Conservation (phyloP, 2,888 invertebrate species). For the Brachypterus glaber region DNA sequence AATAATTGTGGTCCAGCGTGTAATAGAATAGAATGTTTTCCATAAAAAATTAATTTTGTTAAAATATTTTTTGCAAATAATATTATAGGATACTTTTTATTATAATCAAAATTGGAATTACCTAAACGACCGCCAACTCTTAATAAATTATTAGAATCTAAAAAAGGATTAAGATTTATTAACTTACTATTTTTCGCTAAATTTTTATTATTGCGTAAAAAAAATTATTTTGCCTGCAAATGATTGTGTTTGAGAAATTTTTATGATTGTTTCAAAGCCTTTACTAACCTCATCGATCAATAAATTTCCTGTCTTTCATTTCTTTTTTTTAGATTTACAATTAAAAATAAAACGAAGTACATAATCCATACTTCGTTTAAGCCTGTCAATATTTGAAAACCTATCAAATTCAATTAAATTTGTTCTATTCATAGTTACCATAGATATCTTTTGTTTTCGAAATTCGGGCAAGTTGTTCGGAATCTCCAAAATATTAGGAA, state of each 20-base stretch:
- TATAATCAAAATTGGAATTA: conserved; percentile 11
- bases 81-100: conserved; percentile 13
- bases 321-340: too few relatives aligned
- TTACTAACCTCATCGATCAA: conserved; percentile 5
- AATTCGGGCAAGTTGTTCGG: background rate
- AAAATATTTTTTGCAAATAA: conserved; percentile 9
- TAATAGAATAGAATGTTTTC: background rate
- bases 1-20: conserved; percentile 3
- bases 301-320: too few relatives aligned
- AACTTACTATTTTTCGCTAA: conserved; percentile 8
- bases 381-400: too few relatives aligned
- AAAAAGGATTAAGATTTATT: conserved; percentile 10
- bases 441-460: background rate
- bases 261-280: conserved; percentile 2
- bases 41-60: conserved; percentile 8
- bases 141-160: conserved; percentile 7
- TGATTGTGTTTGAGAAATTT: conserved; percentile 5
- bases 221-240: conserved; percentile 10
- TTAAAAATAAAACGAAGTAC: too few relatives aligned
- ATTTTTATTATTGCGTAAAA: conserved; percentile 3
- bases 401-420: too few relatives aligned
- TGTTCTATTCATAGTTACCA: too few relatives aligned
- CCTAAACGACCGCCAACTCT: conserved; percentile 14
- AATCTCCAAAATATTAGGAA: too few relatives aligned
- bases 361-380: too few relatives aligned